Evolutionary conservation across 2,888 invertebrate species (phyloP).

Genomic region (Ennomos fuscantarius): DNA sequence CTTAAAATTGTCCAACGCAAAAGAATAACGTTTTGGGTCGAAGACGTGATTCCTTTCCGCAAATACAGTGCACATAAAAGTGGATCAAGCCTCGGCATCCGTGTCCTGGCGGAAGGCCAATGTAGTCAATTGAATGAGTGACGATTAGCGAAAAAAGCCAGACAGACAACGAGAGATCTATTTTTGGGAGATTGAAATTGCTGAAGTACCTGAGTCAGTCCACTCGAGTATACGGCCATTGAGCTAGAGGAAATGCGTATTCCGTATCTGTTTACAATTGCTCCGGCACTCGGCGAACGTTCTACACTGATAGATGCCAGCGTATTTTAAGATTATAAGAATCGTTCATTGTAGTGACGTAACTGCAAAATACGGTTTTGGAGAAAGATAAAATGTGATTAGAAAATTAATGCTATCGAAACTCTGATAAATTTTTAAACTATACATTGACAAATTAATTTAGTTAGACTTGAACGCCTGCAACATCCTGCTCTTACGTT

Average conservation of each 20-base stretch:
- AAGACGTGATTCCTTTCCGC: constrained; percentile 59
- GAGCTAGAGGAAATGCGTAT: constrained; percentile 73
- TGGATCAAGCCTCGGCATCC: constrained; percentile 67
- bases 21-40: constrained; percentile 29
- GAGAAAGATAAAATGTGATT: constrained; percentile 1
- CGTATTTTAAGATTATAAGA: constrained; percentile 30
- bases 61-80: constrained; percentile 60
- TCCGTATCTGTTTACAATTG: constrained; percentile 67
- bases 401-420: not conserved
- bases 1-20: constrained; percentile 8
- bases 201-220: constrained; percentile 78
- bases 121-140: constrained; percentile 78
- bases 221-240: constrained; percentile 71
- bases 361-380: constrained; percentile 7
- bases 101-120: constrained; percentile 79
- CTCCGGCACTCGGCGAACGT: constrained; percentile 48
- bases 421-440: too few relatives aligned
- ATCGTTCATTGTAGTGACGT: constrained; percentile 28
- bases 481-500: constrained; percentile 10
- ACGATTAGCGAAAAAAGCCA: constrained; percentile 73
- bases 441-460: constrained; percentile 1
- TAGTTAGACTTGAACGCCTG: not conserved
- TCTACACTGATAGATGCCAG: constrained; percentile 43
- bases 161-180: constrained; percentile 76
- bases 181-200: constrained; percentile 74